Conservation (phyloP, 2,113 vertebrate genomes). For the Mus pahari region DNA sequence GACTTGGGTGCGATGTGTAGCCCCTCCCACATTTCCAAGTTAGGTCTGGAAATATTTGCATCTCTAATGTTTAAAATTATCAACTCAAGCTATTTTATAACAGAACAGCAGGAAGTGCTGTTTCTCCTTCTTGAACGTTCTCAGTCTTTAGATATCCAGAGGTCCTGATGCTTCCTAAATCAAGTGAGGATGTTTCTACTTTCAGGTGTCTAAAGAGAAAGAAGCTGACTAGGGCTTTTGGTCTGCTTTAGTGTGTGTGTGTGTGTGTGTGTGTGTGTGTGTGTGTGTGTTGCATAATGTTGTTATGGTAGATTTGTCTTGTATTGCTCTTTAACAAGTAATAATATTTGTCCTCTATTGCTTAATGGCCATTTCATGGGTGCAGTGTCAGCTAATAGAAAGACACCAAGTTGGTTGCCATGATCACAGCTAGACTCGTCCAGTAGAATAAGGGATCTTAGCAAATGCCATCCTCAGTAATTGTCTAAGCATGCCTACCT, state of each 20-base stretch:
- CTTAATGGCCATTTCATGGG: neutral
- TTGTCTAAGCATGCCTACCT: neutral
- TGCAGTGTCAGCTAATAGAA: neutral
- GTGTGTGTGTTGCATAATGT: rapidly evolving
- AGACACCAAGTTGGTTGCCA: neutral
- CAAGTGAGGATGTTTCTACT: neutral
- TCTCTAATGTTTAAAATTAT: slow-evolving; percentile 33
- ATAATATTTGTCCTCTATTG: neutral
- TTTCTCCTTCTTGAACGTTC: slow-evolving; percentile 27
- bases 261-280: neutral
- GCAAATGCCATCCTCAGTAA: neutral
- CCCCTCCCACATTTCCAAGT: neutral
- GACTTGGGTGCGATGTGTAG: neutral
- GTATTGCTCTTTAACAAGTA: neutral
- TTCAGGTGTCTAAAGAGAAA: neutral
- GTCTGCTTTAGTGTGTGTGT: neutral
- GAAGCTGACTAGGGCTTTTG: neutral
- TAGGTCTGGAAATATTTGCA: neutral
- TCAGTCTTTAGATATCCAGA: neutral
- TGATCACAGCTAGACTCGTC: neutral
- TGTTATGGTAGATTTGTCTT: neutral
- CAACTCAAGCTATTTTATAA: neutral
- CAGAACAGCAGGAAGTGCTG: neutral
- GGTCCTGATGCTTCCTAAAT: neutral
- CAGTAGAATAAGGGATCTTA: neutral